These are phyloP conservation scores for Hypena proboscidalis DNA, from an alignment of 2,888 invertebrate species.

Conservation along the genomic window DNA sequence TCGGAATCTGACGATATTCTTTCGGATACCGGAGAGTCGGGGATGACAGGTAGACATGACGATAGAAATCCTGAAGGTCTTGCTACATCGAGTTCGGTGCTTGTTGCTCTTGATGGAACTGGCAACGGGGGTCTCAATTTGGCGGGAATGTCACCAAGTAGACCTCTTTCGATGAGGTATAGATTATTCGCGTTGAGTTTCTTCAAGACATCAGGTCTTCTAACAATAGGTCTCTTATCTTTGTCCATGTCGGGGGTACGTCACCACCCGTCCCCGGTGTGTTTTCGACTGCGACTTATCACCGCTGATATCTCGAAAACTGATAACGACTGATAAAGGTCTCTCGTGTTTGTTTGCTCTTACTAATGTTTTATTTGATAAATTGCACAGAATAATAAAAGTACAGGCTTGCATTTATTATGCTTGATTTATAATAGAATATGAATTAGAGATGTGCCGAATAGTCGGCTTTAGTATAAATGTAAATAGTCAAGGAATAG, in stretches of 20 bases:
- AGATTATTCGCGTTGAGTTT: constrained; percentile 74
- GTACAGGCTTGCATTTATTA: constrained; percentile 8
- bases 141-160: constrained; percentile 72
- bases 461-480: no score
- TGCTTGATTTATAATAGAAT: not conserved
- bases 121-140: constrained; percentile 68
- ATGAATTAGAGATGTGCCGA: no score
- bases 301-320: constrained; percentile 55
- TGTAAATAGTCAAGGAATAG: no score
- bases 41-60: constrained; percentile 65
- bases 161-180: constrained; percentile 71
- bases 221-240: constrained; percentile 61
- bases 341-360: constrained; percentile 40
- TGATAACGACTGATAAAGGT: constrained; percentile 71
- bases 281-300: constrained; percentile 68
- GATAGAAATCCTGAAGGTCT: constrained; percentile 76
- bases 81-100: constrained; percentile 68
- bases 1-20: constrained; percentile 54
- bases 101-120: constrained; percentile 63
- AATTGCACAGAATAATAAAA: constrained; percentile 25
- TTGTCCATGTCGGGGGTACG: constrained; percentile 72
- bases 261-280: constrained; percentile 64
- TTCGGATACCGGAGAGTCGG: constrained; percentile 61
- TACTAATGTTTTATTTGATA: constrained; percentile 24
- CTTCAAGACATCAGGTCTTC: constrained; percentile 68